Base-by-base conservation (phyloP, 2,888 invertebrate genomes). In the Lissocephala sabroskyi region DNA sequence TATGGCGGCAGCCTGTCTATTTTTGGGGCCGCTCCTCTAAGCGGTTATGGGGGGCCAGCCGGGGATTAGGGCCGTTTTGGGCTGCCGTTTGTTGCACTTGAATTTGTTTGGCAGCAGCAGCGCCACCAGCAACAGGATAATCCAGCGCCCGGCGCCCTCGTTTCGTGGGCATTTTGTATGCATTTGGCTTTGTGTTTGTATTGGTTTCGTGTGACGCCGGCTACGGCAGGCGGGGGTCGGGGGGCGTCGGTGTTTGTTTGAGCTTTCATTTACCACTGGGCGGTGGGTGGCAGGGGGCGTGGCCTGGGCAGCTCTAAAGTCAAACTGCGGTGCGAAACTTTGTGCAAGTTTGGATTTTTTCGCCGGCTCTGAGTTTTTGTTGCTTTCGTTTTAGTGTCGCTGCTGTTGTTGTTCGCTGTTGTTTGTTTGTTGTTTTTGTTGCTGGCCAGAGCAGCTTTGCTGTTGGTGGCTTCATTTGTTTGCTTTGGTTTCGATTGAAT, bases 51-150 rank as follows among this genome's bases (percentile, higher is more conserved):
- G 26, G 41, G 16, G 10, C 17, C 23, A 2, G 19, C 17, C n/a
- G 16, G 17, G 29, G 26, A 28, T 19, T 37, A 37, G n/a, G 19
- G 17, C 19, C 37, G n/a, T n/a, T 7, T 11, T 17, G 13, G n/a
- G n/a, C n/a, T n/a, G n/a, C 13, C 2, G 7, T 35, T 9, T 3
- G 35, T 35, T 41, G 23, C 16, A 28, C 28, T 41, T 41, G 41
- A 29, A 26, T 13, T 26, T 28, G 41, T 28, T 41, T 51, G 59
- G 44, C n/a, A n/a, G n/a, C n/a, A n/a, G n/a, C n/a, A n/a, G n/a
- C n/a, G n/a, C n/a, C n/a, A n/a, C 14, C 62, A 62, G 59, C 62
- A 62, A 62, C 62, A 57, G 62, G 60, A 63, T 60, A 62, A 63
- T 60, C 63, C 23, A 23, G 16, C 35, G 35, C 16, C 35, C 23